phyloP scores from a whole-genome alignment of 1,140 invertebrate species.

The Tachypleus tridentatus region DNA sequence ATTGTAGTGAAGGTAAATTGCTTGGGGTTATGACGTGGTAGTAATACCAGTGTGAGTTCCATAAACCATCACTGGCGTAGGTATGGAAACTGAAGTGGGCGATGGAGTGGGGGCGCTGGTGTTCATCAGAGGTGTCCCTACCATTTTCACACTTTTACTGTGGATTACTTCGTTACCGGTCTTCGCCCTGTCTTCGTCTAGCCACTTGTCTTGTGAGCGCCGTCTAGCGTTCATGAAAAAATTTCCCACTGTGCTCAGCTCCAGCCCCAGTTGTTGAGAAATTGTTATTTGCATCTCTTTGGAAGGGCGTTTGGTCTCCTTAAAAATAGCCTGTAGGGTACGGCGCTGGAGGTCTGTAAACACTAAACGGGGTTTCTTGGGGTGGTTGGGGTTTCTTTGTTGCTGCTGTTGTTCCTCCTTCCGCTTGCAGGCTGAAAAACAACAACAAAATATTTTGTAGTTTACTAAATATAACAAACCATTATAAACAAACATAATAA shows the following conservation, averaged over 20 bases:
- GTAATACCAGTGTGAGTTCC: too few species aligned
- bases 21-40: too few species aligned
- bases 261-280: conserved; percentile 89
- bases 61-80: too few species aligned
- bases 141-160: too few species aligned
- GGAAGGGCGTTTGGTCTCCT: conserved; percentile 98
- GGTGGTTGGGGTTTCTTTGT: conserved; percentile 31
- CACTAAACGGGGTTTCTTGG: conserved; percentile 98
- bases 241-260: conserved; percentile 97
- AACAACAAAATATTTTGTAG: conserved; percentile 3
- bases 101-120: too few species aligned
- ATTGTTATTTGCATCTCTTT: conserved; percentile 99
- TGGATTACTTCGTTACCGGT: not conserved
- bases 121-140: too few species aligned
- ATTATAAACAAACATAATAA: too few species aligned
- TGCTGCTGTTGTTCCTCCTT: conserved; percentile 64
- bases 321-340: conserved; percentile 99
- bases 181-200: conserved; percentile 54
- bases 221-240: conserved; percentile 99
- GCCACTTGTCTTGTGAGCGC: conserved; percentile 97
- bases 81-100: too few species aligned
- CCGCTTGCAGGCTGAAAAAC: conserved; percentile 79
- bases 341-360: conserved; percentile 99
- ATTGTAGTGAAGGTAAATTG: too few species aligned
- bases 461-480: too few species aligned